Evolutionary conservation across 2,797 vertebrate species (phyloP), one percentile per base, ranked within the genome.

Genomic region (Cercopithecus mitis): DNA sequence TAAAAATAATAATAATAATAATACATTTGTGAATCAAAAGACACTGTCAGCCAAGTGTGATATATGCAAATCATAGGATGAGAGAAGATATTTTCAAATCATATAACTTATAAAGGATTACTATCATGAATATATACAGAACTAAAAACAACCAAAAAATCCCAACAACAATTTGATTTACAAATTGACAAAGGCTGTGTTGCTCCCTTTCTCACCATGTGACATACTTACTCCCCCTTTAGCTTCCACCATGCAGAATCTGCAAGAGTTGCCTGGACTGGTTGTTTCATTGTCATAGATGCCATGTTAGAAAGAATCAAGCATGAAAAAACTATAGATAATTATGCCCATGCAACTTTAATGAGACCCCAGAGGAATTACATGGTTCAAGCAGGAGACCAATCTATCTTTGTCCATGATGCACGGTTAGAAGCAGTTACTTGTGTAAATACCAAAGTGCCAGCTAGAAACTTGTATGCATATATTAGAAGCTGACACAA

Each of bases 361-460:
- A 99, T 99, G 99, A 99, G 99, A 97, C 99, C 99, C 88, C 99
- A 99, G 99, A 99, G 99, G 98, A 99, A 99, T 99, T 99, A 99
- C 99, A 99, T 99, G 99, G 99, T 99, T 98, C 99, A 99, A 98
- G 99, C 99, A 61, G 99, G 99, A 98, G 99, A 99, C 99, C 99
- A 99, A 98, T 99, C 99, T 88, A 99, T 99, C 99, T 99, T 99
- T 99, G 99, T 99, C 98, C 99, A 99, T 3, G 99, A 99, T 98
- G 99, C 99, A 33, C 99, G 99, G 98, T 99, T 99, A 98, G 99
- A 99, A 99, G 99, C 99, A 98, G 99, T 99, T 98, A 99, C 99
- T 98, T 99, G 99, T 99, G 99, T 99, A 99, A 99, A 99, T 99
- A 99, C 99, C 96, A 99, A 99, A 99, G 99, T 99, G 99, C 99